Conservation (phyloP, 2,797 vertebrate genomes). For the Malurus splendens region DNA sequence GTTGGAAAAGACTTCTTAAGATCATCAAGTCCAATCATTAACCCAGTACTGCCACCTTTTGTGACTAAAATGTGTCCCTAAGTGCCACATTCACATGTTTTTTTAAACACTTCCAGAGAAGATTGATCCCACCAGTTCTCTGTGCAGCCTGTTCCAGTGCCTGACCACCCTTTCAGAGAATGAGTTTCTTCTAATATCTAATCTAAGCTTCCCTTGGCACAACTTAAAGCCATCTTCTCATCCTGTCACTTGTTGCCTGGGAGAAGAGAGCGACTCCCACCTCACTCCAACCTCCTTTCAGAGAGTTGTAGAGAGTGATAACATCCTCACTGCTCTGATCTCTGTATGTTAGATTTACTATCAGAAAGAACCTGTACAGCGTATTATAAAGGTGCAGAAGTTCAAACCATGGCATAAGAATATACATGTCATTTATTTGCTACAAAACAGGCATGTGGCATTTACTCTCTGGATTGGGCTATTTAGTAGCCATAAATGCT, state of each 20-base stretch:
- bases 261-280: background rate
- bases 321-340: background rate
- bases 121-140: background rate
- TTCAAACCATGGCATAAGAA: background rate
- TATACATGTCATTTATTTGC: background rate
- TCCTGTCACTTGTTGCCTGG: background rate
- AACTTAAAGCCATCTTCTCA: background rate
- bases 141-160: background rate
- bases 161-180: background rate
- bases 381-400: background rate
- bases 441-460: background rate
- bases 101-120: background rate
- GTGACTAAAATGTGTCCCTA: background rate
- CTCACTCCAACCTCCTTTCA: rapidly evolving
- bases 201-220: background rate
- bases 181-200: background rate
- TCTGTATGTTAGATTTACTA: background rate
- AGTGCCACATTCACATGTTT: rapidly evolving
- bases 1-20: background rate
- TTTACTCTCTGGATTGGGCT: background rate
- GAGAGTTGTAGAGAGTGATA: background rate
- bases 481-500: background rate
- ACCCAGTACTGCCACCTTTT: rapidly evolving
- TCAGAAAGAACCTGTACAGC: background rate
- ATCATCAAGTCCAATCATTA: rapidly evolving